Evolutionary conservation across 2,797 vertebrate genomes (phyloP), one percentile per base, ranked within the genome.

Genomic region (Propithecus deckenii): DNA sequence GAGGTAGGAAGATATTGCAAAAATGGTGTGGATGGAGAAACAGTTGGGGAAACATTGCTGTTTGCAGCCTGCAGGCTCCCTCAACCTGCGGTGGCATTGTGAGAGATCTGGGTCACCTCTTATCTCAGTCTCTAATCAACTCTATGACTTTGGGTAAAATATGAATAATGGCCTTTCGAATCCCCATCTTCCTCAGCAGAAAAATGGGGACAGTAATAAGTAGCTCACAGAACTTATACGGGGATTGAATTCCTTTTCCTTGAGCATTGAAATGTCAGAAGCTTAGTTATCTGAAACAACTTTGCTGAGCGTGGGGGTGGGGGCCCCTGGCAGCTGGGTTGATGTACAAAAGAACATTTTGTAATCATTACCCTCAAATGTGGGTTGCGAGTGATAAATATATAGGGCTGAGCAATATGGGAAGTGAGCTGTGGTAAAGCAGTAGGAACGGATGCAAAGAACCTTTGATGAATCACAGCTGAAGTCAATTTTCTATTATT

Each of bases 381-480:
- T 71, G 85, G 78, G 72, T 57, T 91, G 61, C 2, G 4, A 38
- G 69, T 28, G 80, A 43, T 69, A 85, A 89, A 63, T 25, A 48
- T 1, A 30, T 4, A 81, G 86, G 46, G 25, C 38, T 94, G 86
- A 96, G 74, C 30, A 50, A 32, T 86, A 57, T 8, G 83, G 83
- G 91, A 89, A 90, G 88, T 86, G 76, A 95, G n/a, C 22, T 78
- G 86, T 30, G 87, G 78, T 81, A 57, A 61, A 83, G 38, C 61
- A 41, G 13, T 30, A 94, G 96, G 81, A 81, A 92, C 76, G 23
- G 67, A 61, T 43, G 69, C 72, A 38, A 65, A 61, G 28, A 17
- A 35, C 55, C 32, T 22, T 32, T 17, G 50, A 46, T 81, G 91
- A 96, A 85, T 89, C 93, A 94, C 8, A 88, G 52, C 67, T 38